Evolutionary conservation across 2,113 vertebrate genomes (phyloP), one percentile per base, ranked within the genome.

Genomic region (Phyllostomus hastatus): DNA sequence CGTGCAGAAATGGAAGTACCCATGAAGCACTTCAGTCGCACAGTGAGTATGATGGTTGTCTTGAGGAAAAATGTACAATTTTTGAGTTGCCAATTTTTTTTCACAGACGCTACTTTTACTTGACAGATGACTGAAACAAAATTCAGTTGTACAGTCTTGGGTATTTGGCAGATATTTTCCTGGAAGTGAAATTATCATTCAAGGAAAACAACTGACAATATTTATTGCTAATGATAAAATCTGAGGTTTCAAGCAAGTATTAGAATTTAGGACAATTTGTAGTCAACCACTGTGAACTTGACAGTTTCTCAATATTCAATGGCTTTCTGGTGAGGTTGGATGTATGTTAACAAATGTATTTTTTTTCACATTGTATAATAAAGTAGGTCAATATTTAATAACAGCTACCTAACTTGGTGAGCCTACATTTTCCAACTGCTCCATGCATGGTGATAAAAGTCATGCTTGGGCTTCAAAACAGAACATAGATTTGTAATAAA

Each of bases 181-280:
- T 2, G 1, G 50, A 88, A 92, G 31, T 24, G 15, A 88, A 96
- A 88, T 64, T 91, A 78, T 69, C 48, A 75, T 90, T 92, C 81
- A 70, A 78, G 69, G 57, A 85, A 94, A 94, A 86, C 35, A 79
- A 93, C 15, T 28, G 59, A 67, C 33, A 72, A 19, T 67, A 86
- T 79, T 92, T 84, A 82, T 75, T 70, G n/a, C 46, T 90, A 72
- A 75, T 83, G 88, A 90, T 66, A 94, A 90, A 83, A 92, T 75
- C 73, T 20, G n/a, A 66, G 20, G 24, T 90, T 76, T 92, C 43
- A 87, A 89, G 54, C 64, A 95, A 93, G 4, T 73, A 86, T 54
- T 19, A 93, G 67, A 73, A 88, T 82, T 72, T 67, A 79, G 78
- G 50, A 87, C 12, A 81, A 43, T 15, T 8, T 92, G 28, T 10